Evolutionary conservation across 1,140 invertebrate species (phyloP).

Genomic region (Lasioglossum albipes): DNA sequence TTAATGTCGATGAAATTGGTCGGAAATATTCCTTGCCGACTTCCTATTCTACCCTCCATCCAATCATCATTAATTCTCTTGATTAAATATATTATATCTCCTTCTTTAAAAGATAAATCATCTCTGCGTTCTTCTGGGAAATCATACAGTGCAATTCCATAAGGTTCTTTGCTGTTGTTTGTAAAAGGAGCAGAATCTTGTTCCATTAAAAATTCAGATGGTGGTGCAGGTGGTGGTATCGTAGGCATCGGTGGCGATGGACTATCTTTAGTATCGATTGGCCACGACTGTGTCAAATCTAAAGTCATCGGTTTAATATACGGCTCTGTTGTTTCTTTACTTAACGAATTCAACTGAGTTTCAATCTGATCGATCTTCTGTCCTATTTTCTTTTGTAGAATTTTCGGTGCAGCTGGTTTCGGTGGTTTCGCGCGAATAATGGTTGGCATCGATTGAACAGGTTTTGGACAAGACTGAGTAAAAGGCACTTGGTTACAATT

Average conservation of each 20-base stretch:
- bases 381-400: slow-evolving; percentile 47
- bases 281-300: slow-evolving; percentile 63
- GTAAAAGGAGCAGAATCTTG: slow-evolving; percentile 60
- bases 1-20: slow-evolving; percentile 88
- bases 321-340: neutral
- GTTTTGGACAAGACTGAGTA: slow-evolving; percentile 38
- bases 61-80: slow-evolving; percentile 88
- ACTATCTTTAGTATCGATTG: slow-evolving; percentile 57
- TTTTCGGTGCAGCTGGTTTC: slow-evolving; percentile 65
- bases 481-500: slow-evolving; percentile 57
- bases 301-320: slow-evolving; percentile 46
- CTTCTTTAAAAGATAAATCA: slow-evolving; percentile 88
- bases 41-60: slow-evolving; percentile 85
- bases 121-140: slow-evolving; percentile 85
- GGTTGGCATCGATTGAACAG: slow-evolving; percentile 81
- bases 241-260: slow-evolving; percentile 88
- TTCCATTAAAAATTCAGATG: slow-evolving; percentile 79
- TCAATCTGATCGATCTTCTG: slow-evolving; percentile 26
- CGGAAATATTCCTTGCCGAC: slow-evolving; percentile 90
- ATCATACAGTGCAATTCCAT: slow-evolving; percentile 88
- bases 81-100: slow-evolving; percentile 85
- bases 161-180: slow-evolving; percentile 77
- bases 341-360: neutral
- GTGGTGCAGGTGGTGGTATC: slow-evolving; percentile 87
- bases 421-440: slow-evolving; percentile 82